phyloP scores from a whole-genome alignment of 2,113 vertebrate genomes.

The Callionymus lyra region DNA sequence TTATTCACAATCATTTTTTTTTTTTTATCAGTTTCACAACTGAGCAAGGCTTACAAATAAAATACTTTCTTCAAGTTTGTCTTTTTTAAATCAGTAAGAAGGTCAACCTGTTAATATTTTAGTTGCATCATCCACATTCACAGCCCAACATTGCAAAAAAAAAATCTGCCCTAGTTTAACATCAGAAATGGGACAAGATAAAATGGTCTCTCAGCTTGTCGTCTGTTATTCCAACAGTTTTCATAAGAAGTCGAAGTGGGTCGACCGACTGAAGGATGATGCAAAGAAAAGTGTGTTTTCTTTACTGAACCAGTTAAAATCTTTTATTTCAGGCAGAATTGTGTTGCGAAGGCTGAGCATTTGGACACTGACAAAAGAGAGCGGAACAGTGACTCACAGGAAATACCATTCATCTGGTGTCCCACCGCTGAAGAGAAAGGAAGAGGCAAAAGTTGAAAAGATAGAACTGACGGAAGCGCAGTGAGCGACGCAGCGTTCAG shows the following conservation, averaged over 20 bases:
- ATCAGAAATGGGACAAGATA: constrained; percentile 32
- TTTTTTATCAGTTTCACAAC: too few relatives aligned
- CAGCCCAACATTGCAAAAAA: background rate
- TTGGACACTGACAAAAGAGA: constrained; percentile 26
- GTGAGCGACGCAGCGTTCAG: constrained; percentile 11
- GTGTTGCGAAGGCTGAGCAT: constrained; percentile 17
- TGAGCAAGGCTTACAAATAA: too few relatives aligned
- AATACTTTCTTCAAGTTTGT: too few relatives aligned
- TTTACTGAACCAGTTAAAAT: background rate
- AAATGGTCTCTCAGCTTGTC: constrained; percentile 23
- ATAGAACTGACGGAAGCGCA: constrained; percentile 18
- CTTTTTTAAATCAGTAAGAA: constrained; percentile 1
- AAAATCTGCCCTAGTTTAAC: constrained; percentile 22
- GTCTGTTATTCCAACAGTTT: too few relatives aligned
- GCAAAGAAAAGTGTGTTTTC: constrained; percentile 20
- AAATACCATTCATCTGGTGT: constrained; percentile 58
- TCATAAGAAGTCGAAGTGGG: too few relatives aligned
- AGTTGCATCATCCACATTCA: background rate
- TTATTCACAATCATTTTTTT: too few relatives aligned
- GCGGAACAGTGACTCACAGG: constrained; percentile 53
- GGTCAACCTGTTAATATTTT: constrained; percentile 4
- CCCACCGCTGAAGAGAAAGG: constrained; percentile 39
- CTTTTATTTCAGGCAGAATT: constrained; percentile 9
- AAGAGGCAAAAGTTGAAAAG: constrained; percentile 35
- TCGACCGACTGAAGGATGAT: constrained; percentile 10